Percentiles rank a stretch among this genome's conserved stretches.
phyloP scores from a whole-genome alignment of 2,888 invertebrate species.

The Lycophotia porphyrea region DNA sequence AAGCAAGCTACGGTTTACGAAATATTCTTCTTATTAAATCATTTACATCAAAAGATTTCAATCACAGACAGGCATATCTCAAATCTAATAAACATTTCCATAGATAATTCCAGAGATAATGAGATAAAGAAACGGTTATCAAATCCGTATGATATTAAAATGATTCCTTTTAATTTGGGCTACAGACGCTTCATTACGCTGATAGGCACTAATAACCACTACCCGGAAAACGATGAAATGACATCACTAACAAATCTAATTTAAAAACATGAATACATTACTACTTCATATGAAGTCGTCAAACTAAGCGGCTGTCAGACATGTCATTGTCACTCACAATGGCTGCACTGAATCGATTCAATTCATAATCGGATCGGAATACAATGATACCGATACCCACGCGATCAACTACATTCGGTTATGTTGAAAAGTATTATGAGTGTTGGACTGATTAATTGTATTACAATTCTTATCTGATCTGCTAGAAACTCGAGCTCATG shows the following conservation, averaged over 20 bases:
- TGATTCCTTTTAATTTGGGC: constrained; percentile 45
- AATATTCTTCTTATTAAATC: constrained; percentile 10
- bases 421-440: constrained; percentile 42
- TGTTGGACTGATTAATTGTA: constrained; percentile 50
- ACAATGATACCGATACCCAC: constrained; percentile 73
- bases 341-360: constrained; percentile 70
- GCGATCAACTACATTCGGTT: constrained; percentile 62
- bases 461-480: constrained; percentile 18
- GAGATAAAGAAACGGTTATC: constrained; percentile 24
- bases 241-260: constrained; percentile 60
- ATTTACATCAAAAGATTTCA: constrained; percentile 31
- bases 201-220: constrained; percentile 22
- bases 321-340: constrained; percentile 72
- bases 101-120: constrained; percentile 31
- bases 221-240: constrained; percentile 51
- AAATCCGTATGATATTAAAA: constrained; percentile 38
- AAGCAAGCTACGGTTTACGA: background rate
- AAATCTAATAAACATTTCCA: constrained; percentile 44
- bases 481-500: background rate
- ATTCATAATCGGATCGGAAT: constrained; percentile 67
- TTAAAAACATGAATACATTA: constrained; percentile 64
- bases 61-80: constrained; percentile 38
- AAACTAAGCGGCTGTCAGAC: constrained; percentile 51
- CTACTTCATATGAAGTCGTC: constrained; percentile 68
- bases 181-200: constrained; percentile 46